Conservation (phyloP, 2,797 vertebrate genomes). For the Selene dorsalis region DNA sequence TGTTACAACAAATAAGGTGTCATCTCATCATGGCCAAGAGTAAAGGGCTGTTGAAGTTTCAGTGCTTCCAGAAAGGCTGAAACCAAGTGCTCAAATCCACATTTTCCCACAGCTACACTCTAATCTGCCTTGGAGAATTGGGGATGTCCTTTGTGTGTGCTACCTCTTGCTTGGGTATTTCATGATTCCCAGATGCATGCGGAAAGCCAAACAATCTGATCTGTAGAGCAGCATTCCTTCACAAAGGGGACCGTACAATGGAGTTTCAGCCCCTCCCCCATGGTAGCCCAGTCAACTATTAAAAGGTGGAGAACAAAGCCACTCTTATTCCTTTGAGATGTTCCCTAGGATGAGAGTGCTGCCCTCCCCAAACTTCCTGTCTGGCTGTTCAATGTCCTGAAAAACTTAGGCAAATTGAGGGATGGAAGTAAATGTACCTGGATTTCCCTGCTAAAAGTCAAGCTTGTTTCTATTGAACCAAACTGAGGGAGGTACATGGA, state of each 20-base stretch:
- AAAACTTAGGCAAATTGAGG: not conserved
- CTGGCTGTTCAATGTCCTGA: slow-evolving; percentile 16
- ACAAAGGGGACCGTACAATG: slow-evolving; percentile 69
- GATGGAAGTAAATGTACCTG: not conserved
- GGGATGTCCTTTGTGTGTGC: not conserved
- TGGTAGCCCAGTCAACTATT: slow-evolving; percentile 60
- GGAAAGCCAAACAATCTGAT: slow-evolving; percentile 50
- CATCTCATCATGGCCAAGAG: not conserved
- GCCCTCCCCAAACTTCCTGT: slow-evolving; percentile 38
- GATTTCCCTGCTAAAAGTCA: not conserved
- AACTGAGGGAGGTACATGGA: not conserved
- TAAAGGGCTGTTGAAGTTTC: slow-evolving; percentile 37
- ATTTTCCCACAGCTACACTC: not conserved
- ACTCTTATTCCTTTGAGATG: slow-evolving; percentile 72
- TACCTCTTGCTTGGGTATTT: slow-evolving; percentile 13
- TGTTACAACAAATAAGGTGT: slow-evolving; percentile 18
- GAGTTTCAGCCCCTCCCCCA: slow-evolving; percentile 61
- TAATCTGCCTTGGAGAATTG: not conserved
- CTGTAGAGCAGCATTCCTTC: slow-evolving; percentile 65
- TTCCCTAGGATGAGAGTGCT: slow-evolving; percentile 31
- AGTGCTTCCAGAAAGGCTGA: slow-evolving; percentile 2
- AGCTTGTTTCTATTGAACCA: not conserved
- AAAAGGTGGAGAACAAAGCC: slow-evolving; percentile 75
- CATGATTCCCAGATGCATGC: slow-evolving; percentile 40
- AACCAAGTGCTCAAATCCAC: not conserved